Base-by-base conservation (phyloP, 2,888 invertebrate species). In the Netelia fuscicornis region DNA sequence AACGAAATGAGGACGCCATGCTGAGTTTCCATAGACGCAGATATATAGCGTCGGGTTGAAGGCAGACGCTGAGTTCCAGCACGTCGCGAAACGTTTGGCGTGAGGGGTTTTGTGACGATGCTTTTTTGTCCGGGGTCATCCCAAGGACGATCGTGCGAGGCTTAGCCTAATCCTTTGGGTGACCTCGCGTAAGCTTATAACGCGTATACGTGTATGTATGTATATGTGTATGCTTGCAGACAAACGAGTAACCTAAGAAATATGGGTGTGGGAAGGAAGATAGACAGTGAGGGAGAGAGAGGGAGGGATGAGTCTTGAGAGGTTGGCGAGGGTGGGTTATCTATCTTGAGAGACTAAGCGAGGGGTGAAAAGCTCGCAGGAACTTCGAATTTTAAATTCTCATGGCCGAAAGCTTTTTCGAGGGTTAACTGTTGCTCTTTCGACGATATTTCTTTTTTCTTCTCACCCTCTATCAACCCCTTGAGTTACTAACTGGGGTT, bases 91-190 rank as follows among this genome's bases (percentile, higher is more conserved):
- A 74, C 71, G 30, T 64, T 62, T 70, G 52, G 52, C 48, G 72
- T 23, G 65, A 52, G 62, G 30, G 72, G 30, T 30, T 30, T 58
- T 42, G 65, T 30, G 54, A 74, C 78, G 58, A 56, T 60, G 62
- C 60, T 83, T 88, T 86, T 88, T 89, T 84, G 84, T 85, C 65
- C 81, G 80, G 77, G 81, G 58, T 86, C 87, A 81, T 85, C 84
- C 83, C 79, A 86, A 84, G 87, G 86, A 79, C 89, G 87, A 89
- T 88, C 88, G 83, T 48, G 67, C 76, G 60, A 30, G 74, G 90
- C 86, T 89, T 89, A 87, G 83, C 85, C 88, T 88, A 89, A 90
- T 89, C 89, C 89, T 71, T 74, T 58, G 42, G 48, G 74, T 62
- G 83, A 83, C 74, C 74, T 70, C 71, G 67, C 6, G 44, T 58